Conservation (phyloP, 2,113 vertebrate species). For the Strix uralensis region DNA sequence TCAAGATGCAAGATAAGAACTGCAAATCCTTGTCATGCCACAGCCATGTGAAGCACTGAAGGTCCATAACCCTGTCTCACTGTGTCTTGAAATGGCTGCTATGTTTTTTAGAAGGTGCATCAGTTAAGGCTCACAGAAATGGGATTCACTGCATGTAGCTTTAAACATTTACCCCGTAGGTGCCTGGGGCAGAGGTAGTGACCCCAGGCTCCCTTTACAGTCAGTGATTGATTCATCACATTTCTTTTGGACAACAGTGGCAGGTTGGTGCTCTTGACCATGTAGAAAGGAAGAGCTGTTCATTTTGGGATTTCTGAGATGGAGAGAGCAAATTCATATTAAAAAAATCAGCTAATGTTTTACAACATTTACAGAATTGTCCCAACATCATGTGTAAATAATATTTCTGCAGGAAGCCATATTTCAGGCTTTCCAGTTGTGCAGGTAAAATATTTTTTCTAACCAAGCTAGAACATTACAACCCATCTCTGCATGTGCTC, state of each 20-base stretch:
- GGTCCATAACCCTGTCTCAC: neutral
- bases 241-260: neutral
- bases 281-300: neutral
- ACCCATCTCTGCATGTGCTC: no score
- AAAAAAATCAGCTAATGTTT: neutral
- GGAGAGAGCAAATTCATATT: neutral
- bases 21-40: neutral
- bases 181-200: neutral
- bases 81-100: neutral
- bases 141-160: neutral
- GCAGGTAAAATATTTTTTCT: no score
- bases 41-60: neutral
- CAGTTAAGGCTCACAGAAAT: neutral
- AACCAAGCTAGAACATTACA: no score
- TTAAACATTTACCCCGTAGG: neutral
- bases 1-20: neutral
- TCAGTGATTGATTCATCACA: no score
- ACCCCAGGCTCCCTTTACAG: neutral
- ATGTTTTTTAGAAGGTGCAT: neutral
- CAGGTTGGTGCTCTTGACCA: neutral
- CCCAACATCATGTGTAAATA: no score
- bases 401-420: no score
- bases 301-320: neutral
- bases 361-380: neutral
- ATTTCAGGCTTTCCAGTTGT: no score